phyloP scores from a whole-genome alignment of 2,113 vertebrate species.

The Mungos mungo region DNA sequence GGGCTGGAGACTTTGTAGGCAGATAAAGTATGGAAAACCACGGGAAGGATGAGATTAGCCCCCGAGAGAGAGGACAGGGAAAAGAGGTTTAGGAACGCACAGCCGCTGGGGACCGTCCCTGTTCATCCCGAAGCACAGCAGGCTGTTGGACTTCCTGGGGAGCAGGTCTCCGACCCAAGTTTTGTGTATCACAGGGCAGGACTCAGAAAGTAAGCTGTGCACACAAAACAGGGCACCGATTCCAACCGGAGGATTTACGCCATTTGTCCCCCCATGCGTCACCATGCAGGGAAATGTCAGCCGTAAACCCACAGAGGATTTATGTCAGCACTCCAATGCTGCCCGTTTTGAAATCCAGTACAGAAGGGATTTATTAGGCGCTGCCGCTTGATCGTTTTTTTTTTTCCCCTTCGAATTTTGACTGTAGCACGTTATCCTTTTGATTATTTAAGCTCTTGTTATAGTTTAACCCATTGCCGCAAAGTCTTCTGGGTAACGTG shows the following conservation, averaged over 20 bases:
- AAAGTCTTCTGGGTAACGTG: background rate
- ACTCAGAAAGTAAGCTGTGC: background rate
- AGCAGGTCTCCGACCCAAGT: background rate
- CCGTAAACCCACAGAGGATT: slow-evolving; percentile 66
- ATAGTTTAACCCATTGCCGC: slow-evolving; percentile 20
- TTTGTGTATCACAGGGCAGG: background rate
- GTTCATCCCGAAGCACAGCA: background rate
- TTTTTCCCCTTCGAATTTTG: slow-evolving; percentile 61
- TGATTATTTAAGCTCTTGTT: slow-evolving; percentile 72
- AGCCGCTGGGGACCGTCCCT: background rate
- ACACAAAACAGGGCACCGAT: background rate
- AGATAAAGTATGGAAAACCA: background rate
- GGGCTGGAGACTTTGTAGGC: background rate
- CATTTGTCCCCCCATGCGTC: background rate
- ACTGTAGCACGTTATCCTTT: slow-evolving; percentile 60
- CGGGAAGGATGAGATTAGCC: background rate
- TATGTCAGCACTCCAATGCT: slow-evolving; percentile 64
- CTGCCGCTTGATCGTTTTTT: slow-evolving; percentile 46
- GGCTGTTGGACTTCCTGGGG: background rate
- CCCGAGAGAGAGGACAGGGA: too few relatives aligned
- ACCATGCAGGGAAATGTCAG: slow-evolving; percentile 4
- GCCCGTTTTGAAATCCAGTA: slow-evolving; percentile 65
- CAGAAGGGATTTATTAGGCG: slow-evolving; percentile 73
- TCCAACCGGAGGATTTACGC: background rate
- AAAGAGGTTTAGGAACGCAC: slow-evolving; percentile 14